A percentile compares a stretch with the other conserved stretches of the same genome.
Evolutionary conservation across 2,888 invertebrate species (phyloP).

Genomic region (Choreutis nemorana): DNA sequence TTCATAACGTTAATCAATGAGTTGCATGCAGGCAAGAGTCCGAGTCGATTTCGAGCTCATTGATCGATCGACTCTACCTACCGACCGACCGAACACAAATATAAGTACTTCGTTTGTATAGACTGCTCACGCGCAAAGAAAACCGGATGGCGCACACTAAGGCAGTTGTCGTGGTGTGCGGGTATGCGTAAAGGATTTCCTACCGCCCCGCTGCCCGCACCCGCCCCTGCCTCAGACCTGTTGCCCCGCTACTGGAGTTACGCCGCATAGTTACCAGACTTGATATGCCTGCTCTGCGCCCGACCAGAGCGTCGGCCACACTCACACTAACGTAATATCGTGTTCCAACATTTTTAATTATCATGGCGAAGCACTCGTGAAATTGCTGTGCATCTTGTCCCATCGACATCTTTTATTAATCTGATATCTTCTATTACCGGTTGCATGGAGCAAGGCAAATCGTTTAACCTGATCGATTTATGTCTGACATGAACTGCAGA

Average conservation of each 20-base stretch:
- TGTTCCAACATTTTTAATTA: conserved; percentile 49
- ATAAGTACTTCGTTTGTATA: conserved; percentile 25
- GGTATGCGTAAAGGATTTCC: conserved; percentile 58
- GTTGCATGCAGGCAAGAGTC: conserved; percentile 60
- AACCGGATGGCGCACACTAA: conserved; percentile 60
- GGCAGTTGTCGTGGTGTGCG: conserved; percentile 28
- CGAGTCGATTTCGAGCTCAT: conserved; percentile 59
- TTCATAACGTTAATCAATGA: conserved; percentile 66
- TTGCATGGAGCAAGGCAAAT: conserved; percentile 45
- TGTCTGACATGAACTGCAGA: too few relatives aligned
- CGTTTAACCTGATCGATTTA: conserved; percentile 45
- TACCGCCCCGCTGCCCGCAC: conserved; percentile 43
- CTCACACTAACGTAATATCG: conserved; percentile 13
- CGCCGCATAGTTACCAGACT: conserved; percentile 66
- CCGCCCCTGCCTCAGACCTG: conserved; percentile 60
- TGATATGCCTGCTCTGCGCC: conserved; percentile 49
- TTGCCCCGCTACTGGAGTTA: conserved; percentile 66
- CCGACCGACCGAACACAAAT: too few relatives aligned
- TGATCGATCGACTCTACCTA: conserved; percentile 61
- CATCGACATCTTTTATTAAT: conserved; percentile 54
- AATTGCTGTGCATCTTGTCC: conserved; percentile 52
- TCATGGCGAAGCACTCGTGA: conserved; percentile 50
- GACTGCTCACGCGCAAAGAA: conserved; percentile 37
- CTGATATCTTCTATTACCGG: conserved; percentile 51
- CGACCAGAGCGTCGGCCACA: conserved; percentile 16